A percentile compares a stretch with the other conserved stretches of the same genome.
Evolutionary conservation across 2,797 vertebrate species (phyloP).

Genomic region (Rhinogobio ventralis): DNA sequence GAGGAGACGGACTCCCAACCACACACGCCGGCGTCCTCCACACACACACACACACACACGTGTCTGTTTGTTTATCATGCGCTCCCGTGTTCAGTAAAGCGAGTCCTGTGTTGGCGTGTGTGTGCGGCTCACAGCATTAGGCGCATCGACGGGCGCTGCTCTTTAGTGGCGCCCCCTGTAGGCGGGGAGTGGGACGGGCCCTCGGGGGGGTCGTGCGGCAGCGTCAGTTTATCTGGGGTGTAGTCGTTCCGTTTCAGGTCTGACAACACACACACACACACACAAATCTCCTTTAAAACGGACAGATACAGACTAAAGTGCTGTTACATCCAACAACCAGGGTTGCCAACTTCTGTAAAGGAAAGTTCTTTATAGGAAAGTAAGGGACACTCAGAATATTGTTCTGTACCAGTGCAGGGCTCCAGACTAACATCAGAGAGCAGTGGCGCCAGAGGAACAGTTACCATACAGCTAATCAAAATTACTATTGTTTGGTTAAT

Average conservation of each 20-base stretch:
- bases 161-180: conserved; percentile 86
- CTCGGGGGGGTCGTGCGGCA: conserved; percentile 88
- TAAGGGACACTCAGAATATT: too few relatives aligned
- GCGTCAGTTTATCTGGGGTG: conserved; percentile 93
- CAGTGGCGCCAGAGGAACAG: too few relatives aligned
- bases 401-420: too few relatives aligned
- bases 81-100: conserved; percentile 26
- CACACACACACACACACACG: neutral
- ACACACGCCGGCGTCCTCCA: too few relatives aligned
- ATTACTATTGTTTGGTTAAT: too few relatives aligned
- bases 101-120: conserved; percentile 11
- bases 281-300: neutral
- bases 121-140: conserved; percentile 83
- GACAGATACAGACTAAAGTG: neutral
- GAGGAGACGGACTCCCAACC: neutral
- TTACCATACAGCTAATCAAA: too few relatives aligned
- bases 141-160: conserved; percentile 87
- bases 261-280: conserved; percentile 63
- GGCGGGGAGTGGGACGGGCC: conserved; percentile 79
- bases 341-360: too few relatives aligned
- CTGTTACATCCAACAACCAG: too few relatives aligned
- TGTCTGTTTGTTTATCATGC: conserved; percentile 27
- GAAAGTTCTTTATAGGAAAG: too few relatives aligned
- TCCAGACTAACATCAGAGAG: too few relatives aligned
- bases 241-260: conserved; percentile 98